phyloP scores from a whole-genome alignment of 2,888 invertebrate genomes.

The Cryptus viduatorius region DNA sequence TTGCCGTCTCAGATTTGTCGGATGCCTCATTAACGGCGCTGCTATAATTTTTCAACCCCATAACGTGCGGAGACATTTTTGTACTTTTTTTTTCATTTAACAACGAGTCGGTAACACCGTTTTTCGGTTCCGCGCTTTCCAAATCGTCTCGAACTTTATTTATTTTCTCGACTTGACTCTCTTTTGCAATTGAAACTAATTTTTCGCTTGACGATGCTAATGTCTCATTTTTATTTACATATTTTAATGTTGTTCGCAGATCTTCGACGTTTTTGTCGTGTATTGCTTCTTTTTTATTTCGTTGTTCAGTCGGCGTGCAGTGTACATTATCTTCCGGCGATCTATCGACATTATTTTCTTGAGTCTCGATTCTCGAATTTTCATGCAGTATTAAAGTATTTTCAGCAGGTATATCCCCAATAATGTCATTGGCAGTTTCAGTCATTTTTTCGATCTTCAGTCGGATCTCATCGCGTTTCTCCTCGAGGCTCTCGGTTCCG shows the following conservation, averaged over 20 bases:
- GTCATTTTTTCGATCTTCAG: no score
- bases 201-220: neutral
- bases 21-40: neutral
- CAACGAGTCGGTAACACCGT: neutral
- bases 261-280: neutral
- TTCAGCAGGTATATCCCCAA: neutral
- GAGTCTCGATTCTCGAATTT: neutral
- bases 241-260: neutral
- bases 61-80: neutral
- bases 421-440: neutral
- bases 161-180: neutral
- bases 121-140: neutral
- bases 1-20: constrained; percentile 1
- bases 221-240: neutral
- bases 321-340: neutral
- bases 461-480: neutral
- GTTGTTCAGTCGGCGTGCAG: neutral
- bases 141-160: neutral
- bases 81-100: neutral
- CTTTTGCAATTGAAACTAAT: neutral
- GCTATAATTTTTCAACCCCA: neutral
- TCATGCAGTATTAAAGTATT: no score
- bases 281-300: neutral
- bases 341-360: neutral
- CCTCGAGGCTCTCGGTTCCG: neutral